Conservation (phyloP, 2,888 invertebrate species). For the Apocheima hispidaria region DNA sequence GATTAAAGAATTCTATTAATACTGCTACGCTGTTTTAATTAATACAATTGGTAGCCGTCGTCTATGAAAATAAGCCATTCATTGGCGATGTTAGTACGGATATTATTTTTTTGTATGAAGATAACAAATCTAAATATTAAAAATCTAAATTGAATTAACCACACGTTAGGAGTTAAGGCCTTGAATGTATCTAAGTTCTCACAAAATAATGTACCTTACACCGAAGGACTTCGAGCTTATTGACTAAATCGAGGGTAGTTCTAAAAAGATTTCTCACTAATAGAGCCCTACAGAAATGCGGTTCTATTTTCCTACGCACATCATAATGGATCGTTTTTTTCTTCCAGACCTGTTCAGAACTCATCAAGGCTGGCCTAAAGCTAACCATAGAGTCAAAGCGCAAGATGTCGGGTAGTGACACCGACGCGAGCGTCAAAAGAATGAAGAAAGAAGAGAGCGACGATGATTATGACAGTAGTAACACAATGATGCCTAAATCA, state of each 20-base stretch:
- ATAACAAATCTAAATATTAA: background rate
- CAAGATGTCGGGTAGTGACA: slow-evolving; percentile 89
- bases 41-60: slow-evolving; percentile 15
- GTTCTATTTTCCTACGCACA: background rate
- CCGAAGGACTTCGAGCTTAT: too few species aligned
- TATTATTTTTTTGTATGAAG: slow-evolving; percentile 4
- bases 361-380: slow-evolving; percentile 96
- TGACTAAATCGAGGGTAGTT: background rate
- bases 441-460: slow-evolving; percentile 87
- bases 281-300: background rate
- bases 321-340: background rate
- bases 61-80: slow-evolving; percentile 19
- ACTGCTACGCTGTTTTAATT: slow-evolving; percentile 13
- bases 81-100: background rate
- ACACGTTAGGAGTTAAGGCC: too few species aligned
- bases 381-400: slow-evolving; percentile 96
- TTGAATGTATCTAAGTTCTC: background rate
- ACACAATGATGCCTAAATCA: slow-evolving; percentile 73
- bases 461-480: slow-evolving; percentile 87
- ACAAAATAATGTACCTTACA: background rate
- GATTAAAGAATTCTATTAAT: slow-evolving; percentile 22
- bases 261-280: background rate
- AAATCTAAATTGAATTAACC: too few species aligned
- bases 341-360: slow-evolving; percentile 92
- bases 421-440: slow-evolving; percentile 76